Evolutionary conservation across 2,888 invertebrate species (phyloP).

Genomic region (Allygus modestus): DNA sequence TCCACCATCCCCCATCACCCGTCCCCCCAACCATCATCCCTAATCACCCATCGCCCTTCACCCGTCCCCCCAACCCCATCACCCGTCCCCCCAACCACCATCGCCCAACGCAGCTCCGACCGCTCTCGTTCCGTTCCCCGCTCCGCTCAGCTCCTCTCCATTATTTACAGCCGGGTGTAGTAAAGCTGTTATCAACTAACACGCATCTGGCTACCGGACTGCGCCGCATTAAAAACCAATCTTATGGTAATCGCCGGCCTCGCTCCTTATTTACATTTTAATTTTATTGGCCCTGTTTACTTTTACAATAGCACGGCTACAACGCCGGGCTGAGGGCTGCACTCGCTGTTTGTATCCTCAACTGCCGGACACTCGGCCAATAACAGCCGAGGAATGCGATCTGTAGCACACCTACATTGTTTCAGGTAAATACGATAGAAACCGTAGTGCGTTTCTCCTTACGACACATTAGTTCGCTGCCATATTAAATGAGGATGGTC

Average conservation of each 20-base stretch:
- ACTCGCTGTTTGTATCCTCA: no score
- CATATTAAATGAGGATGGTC: no score
- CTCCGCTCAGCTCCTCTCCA: background rate
- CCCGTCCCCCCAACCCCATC: no score
- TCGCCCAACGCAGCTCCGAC: background rate
- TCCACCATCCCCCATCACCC: no score
- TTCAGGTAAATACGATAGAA: no score
- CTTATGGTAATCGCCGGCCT: slow-evolving; percentile 57
- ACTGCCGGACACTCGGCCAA: background rate
- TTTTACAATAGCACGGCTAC: slow-evolving; percentile 40
- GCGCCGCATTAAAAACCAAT: slow-evolving; percentile 61
- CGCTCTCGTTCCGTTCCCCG: slow-evolving; percentile 7
- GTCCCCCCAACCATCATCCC: background rate
- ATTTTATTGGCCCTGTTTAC: slow-evolving; percentile 48
- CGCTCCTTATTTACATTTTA: slow-evolving; percentile 47
- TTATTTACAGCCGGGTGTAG: slow-evolving; percentile 24
- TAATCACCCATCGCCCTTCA: no score
- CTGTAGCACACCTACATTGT: background rate
- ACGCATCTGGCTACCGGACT: slow-evolving; percentile 61
- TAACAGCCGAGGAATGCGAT: background rate
- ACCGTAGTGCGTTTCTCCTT: no score
- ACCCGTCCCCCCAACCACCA: background rate
- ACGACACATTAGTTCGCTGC: no score
- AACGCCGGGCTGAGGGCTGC: background rate
- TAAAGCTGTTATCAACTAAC: slow-evolving; percentile 51